A percentile compares a stretch with the other conserved stretches of the same genome.
Conservation (phyloP, 2,888 invertebrate species). For the Pseudeuparius sepicola region DNA sequence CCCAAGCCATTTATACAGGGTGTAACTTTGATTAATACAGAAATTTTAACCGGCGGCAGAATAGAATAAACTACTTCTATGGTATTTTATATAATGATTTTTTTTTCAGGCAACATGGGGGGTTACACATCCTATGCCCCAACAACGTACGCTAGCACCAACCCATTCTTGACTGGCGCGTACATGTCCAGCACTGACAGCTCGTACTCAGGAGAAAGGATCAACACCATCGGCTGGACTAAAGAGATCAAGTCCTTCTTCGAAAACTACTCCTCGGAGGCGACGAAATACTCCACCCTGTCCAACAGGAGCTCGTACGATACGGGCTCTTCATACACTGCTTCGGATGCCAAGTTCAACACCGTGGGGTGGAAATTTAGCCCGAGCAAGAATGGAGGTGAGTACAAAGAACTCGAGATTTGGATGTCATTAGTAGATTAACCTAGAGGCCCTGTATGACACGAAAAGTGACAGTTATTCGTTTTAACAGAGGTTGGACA, state of each 20-base stretch:
- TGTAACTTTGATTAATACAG: too few species aligned
- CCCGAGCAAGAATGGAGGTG: slow-evolving; percentile 24
- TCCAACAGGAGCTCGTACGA: slow-evolving; percentile 28
- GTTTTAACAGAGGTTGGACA: too few species aligned
- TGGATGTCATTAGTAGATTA: too few species aligned
- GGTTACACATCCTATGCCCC: too few species aligned
- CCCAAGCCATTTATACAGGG: too few species aligned
- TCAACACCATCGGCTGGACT: slow-evolving; percentile 35
- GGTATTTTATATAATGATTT: too few species aligned
- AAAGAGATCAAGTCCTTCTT: slow-evolving; percentile 33
- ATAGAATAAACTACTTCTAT: too few species aligned
- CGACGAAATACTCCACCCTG: slow-evolving; percentile 29
- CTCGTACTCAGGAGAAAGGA: slow-evolving; percentile 32
- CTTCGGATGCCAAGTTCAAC: slow-evolving; percentile 30
- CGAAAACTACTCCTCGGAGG: slow-evolving; percentile 32
- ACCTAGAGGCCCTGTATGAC: too few species aligned
- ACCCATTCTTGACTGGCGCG: slow-evolving; percentile 48
- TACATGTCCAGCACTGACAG: slow-evolving; percentile 36
- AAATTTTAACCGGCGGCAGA: too few species aligned
- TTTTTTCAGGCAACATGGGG: too few species aligned
- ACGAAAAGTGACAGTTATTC: too few species aligned
- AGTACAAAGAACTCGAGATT: slow-evolving; percentile 6
- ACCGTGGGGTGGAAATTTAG: slow-evolving; percentile 33
- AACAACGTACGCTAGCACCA: slow-evolving; percentile 44
- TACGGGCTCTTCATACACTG: slow-evolving; percentile 21